These are phyloP conservation scores for Apogon talboti DNA, from an alignment of 2,797 vertebrate species.

Conservation along the genomic window DNA sequence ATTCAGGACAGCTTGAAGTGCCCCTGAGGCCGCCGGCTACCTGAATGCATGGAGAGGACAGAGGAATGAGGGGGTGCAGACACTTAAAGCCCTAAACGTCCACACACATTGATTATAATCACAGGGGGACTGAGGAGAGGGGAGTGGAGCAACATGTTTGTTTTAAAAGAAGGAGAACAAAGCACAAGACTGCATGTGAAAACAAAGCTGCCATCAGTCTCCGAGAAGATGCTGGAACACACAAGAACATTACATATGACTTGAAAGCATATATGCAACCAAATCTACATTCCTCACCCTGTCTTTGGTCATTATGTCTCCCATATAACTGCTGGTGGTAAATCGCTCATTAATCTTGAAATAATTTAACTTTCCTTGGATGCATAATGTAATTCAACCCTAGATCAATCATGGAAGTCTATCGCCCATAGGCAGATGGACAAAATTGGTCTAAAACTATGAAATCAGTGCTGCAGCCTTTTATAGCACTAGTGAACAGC, in stretches of 20 bases:
- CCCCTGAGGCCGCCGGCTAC: background rate
- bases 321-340: slow-evolving; percentile 6
- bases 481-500: background rate
- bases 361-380: slow-evolving; percentile 17
- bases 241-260: background rate
- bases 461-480: slow-evolving; percentile 9
- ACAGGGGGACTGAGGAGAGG: slow-evolving; percentile 11
- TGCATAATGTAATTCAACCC: slow-evolving; percentile 22
- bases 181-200: slow-evolving; percentile 11
- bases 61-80: slow-evolving; percentile 15
- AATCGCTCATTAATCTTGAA: slow-evolving; percentile 29
- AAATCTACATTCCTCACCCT: slow-evolving; percentile 6
- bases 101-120: slow-evolving; percentile 56
- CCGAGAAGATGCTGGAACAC: background rate
- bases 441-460: slow-evolving; percentile 4
- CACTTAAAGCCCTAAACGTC: slow-evolving; percentile 15
- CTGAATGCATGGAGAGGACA: slow-evolving; percentile 33
- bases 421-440: slow-evolving; percentile 15
- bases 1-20: background rate
- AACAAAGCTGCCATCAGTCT: slow-evolving; percentile 3
- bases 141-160: background rate
- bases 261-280: background rate
- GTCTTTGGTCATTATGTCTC: slow-evolving; percentile 2
- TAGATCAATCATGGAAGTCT: slow-evolving; percentile 18
- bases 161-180: slow-evolving; percentile 3